A percentile compares a stretch with the other conserved stretches of the same genome.
Evolutionary conservation across 2,113 vertebrate genomes (phyloP).

Genomic region (Rhea pennata): DNA sequence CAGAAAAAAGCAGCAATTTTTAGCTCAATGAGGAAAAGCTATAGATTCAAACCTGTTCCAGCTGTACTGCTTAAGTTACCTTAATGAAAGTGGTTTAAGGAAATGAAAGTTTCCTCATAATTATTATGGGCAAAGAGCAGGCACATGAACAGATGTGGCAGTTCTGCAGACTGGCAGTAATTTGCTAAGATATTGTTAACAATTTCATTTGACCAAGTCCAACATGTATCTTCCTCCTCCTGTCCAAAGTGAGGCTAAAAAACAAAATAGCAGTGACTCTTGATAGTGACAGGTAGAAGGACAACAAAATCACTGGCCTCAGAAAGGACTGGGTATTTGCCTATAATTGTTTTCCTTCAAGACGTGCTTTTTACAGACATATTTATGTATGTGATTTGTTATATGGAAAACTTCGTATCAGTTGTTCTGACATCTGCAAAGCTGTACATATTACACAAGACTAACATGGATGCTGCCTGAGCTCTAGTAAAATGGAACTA

Average conservation of each 20-base stretch:
- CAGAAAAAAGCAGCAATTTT: not conserved
- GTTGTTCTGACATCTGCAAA: not conserved
- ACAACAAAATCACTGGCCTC: not conserved
- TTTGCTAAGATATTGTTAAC: not conserved
- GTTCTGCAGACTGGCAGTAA: not conserved
- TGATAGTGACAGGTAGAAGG: not conserved
- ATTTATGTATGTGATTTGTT: not conserved
- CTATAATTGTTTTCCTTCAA: not conserved
- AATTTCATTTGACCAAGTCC: not conserved
- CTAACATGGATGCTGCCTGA: not conserved
- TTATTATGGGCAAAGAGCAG: not conserved
- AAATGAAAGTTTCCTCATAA: not conserved
- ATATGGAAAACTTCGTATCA: not conserved
- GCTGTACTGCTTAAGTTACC: not conserved
- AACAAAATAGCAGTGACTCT: not conserved
- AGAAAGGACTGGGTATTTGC: not conserved
- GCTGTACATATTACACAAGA: not conserved
- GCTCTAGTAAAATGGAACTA: not conserved
- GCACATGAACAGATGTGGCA: not conserved
- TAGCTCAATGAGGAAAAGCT: not conserved
- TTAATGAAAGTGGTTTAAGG: not conserved
- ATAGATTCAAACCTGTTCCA: not conserved
- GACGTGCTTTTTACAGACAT: not conserved
- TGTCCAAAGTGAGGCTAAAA: not conserved
- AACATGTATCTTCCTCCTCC: not conserved